Base-by-base conservation (phyloP, 37 sponge, comb jelly and placozoan genomes). In the Theonella swinhoei region DNA sequence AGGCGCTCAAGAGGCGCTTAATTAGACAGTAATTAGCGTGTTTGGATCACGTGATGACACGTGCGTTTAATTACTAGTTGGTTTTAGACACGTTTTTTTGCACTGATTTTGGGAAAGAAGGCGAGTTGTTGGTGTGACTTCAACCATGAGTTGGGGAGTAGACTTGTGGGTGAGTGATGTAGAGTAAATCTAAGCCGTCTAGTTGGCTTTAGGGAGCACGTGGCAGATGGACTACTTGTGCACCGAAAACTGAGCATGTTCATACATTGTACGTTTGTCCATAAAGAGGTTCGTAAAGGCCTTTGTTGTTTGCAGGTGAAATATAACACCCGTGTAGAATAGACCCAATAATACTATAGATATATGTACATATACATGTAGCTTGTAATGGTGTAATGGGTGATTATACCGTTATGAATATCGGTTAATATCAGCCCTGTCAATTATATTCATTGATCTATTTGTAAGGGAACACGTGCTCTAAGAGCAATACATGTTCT, bases 91-190 rank as follows among this genome's bases (percentile, higher is more conserved):
- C n/a, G n/a, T n/a, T n/a, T n/a, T n/a, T n/a, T n/a, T 14, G 28
- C 3, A 28, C 9, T 17, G 26, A 78, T n/a, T n/a, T 31, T 11
- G 41, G 25, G 30, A 62, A 41, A 2, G 23, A 38, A 24, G n/a
- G 47, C 74, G 75, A 65, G 62, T 63, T 8, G 25, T 42, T 41
- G 54, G 7, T 41, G 23, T 29, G 8, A 20, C 25, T 25, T 39
- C 39, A n/a, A 77, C 39, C 39, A 91, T 91, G 92, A 91, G 83
- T 62, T 91, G 92, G 92, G 92, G 92, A 1, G 73, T 68, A 29
- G 92, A 91, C 54, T 59, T 91, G 33, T 91, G 92, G 92, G 92
- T 91, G 63, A 73, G 90, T 74, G 39, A 20, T 5, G 3, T 22
- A 28, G 62, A 26, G 32, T 47, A 28, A 42, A 11, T 2, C 42